A percentile compares a stretch with the other conserved stretches of the same genome.
phyloP scores from a whole-genome alignment of 1,140 invertebrate genomes.

The Diprion similis region DNA sequence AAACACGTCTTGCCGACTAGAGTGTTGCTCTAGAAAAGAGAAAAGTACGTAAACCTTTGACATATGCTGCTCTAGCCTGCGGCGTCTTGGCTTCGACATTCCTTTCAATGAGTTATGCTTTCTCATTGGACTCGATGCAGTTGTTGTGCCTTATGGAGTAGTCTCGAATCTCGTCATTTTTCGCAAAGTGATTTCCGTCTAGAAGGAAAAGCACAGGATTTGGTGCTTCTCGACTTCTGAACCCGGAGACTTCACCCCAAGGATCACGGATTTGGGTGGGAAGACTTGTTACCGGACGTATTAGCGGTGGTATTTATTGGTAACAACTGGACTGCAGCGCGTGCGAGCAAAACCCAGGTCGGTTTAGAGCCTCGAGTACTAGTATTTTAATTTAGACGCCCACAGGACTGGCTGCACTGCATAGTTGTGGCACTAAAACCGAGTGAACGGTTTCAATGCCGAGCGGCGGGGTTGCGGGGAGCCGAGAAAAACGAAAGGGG shows the following conservation, averaged over 20 bases:
- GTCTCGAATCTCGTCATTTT: background rate
- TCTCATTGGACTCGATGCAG: background rate
- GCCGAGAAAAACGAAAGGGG: background rate
- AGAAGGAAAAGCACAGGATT: too few relatives aligned
- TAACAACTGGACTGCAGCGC: background rate
- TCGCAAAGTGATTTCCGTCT: too few relatives aligned
- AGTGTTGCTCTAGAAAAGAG: background rate
- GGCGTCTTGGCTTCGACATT: background rate
- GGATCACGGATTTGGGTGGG: too few relatives aligned
- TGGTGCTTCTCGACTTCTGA: too few relatives aligned
- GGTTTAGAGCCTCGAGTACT: background rate
- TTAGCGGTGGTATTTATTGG: background rate
- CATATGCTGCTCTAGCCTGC: background rate
- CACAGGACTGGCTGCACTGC: background rate
- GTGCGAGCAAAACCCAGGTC: background rate
- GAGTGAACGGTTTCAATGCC: background rate
- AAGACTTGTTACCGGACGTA: too few relatives aligned
- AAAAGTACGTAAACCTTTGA: background rate
- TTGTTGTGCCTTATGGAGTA: background rate
- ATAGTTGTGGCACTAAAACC: background rate
- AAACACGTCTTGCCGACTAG: background rate
- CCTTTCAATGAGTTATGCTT: background rate
- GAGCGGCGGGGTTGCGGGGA: background rate
- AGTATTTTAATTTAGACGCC: constrained; percentile 5
- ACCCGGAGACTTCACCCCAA: too few relatives aligned